Percentiles rank a stretch among this genome's conserved stretches.
Evolutionary conservation across 2,113 vertebrate species (phyloP).

Genomic region (Cnemophilus loriae): DNA sequence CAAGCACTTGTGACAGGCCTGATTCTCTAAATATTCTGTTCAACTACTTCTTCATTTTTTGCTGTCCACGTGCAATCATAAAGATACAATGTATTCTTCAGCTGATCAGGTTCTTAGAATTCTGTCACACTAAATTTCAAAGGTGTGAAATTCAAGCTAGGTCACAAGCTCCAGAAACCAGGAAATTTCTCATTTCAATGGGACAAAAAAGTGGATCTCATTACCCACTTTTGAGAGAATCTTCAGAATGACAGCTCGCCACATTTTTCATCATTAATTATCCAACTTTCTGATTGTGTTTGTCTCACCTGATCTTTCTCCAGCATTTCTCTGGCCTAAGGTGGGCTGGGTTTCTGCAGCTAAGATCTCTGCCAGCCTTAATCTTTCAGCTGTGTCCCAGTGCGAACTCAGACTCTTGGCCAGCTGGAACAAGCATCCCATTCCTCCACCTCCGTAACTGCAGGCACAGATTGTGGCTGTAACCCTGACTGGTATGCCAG

Average conservation of each 20-base stretch:
- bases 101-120: background rate
- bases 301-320: background rate
- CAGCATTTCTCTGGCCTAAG: background rate
- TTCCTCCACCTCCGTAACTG: background rate
- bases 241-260: background rate
- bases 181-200: background rate
- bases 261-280: background rate
- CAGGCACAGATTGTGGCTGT: background rate
- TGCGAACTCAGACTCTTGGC: background rate
- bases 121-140: background rate
- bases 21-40: background rate
- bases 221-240: background rate
- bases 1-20: background rate
- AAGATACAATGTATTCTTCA: background rate
- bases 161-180: background rate
- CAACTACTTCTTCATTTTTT: background rate
- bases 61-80: background rate
- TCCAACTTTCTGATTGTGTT: background rate
- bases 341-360: background rate
- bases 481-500: background rate
- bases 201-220: background rate
- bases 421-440: background rate
- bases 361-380: background rate
- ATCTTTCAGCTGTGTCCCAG: background rate
- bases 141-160: background rate